Conservation (phyloP, 2,797 vertebrate genomes). For the Rhabdophis nuchalis region DNA sequence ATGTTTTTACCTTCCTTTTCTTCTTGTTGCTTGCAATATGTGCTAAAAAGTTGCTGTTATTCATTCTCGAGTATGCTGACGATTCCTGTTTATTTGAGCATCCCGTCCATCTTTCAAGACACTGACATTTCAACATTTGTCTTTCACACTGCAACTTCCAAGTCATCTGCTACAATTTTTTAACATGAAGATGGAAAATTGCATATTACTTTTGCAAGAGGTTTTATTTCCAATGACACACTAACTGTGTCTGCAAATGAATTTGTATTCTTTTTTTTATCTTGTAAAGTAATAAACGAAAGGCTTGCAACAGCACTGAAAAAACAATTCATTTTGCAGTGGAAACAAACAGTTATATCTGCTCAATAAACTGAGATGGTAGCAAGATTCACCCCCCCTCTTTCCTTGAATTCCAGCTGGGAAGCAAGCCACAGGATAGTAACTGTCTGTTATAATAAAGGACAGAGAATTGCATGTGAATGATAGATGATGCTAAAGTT, state of each 20-base stretch:
- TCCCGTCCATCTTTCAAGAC: background rate
- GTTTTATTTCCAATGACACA: background rate
- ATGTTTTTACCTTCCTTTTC: background rate
- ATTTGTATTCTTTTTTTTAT: background rate
- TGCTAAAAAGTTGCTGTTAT: background rate
- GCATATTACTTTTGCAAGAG: background rate
- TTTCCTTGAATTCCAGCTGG: background rate
- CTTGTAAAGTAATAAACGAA: background rate
- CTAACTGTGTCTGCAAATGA: background rate
- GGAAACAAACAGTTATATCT: background rate
- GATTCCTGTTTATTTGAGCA: background rate
- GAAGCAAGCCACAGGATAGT: background rate
- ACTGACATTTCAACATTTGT: background rate
- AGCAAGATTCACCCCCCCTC: background rate
- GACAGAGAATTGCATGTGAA: background rate
- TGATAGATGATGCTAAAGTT: background rate
- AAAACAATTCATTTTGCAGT: background rate
- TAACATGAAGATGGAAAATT: background rate
- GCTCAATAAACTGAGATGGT: background rate
- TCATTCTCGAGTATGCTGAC: background rate
- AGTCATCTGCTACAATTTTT: background rate
- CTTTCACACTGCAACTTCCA: background rate
- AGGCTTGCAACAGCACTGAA: background rate
- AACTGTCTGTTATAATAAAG: background rate
- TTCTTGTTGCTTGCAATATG: background rate